Evolutionary conservation across 1,140 invertebrate genomes (phyloP), one percentile per base, ranked within the genome.

Genomic region (Caenorhabditis latens): DNA sequence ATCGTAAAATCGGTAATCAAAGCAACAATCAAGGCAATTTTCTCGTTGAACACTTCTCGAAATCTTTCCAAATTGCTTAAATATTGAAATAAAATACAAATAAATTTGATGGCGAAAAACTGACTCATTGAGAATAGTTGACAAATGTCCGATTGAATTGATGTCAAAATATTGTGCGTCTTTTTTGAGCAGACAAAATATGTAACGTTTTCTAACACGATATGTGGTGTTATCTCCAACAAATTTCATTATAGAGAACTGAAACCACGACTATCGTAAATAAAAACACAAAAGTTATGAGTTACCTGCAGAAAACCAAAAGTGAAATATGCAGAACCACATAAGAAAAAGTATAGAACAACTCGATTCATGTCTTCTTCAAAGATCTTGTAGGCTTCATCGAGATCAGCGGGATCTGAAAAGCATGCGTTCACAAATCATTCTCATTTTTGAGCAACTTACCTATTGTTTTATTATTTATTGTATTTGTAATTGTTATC

Each of bases 111-210:
- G 6, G 55, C 90, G 14, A 7, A 32, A 8, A 9, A 95, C 96
- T 95, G 94, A 97, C 96, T 97, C 96, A 32, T 96, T 95, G 88
- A 97, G 95, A 93, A 96, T 95, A 82, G 95, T 96, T 85, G 96
- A 96, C 90, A 98, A 96, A 91, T 96, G 96, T 90, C 96, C 96
- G n/a, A 95, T 95, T 32, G 96, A 95, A 90, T 96, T 95, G 3
- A 95, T 95, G 91, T 97, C 96, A 93, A 96, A 97, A 96, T 96
- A 98, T 40, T 95, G 94, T 91, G 97, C 96, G 90, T 97, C 96
- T 93, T 97, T 96, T 21, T 95, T 94, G 6, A 98, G 93, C 1
- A 97, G 14, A 50, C 90, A 40, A 90, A 50, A 53, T 48, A 90
- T 46, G 84, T 42, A 57, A 83, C 89, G 5, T 75, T 40, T 55